phyloP scores from a whole-genome alignment of 2,888 invertebrate species.

The Drosophila formosana region DNA sequence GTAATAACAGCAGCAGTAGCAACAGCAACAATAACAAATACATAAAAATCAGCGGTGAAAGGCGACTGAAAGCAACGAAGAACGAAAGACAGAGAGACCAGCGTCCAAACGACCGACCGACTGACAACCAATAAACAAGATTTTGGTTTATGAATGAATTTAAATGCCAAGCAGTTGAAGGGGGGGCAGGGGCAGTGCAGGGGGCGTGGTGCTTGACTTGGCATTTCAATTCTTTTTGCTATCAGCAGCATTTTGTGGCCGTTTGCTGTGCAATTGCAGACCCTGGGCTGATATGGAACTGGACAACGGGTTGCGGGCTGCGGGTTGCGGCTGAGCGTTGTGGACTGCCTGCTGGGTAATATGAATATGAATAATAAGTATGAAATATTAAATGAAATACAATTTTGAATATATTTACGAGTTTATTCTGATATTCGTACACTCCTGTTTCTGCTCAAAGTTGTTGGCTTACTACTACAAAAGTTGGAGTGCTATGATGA shows the following conservation, averaged over 20 bases:
- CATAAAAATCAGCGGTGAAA: constrained; percentile 58
- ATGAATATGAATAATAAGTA: constrained; percentile 38
- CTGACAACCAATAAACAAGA: constrained; percentile 72
- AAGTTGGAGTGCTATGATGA: not conserved
- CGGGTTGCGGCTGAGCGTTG: not conserved
- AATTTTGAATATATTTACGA: constrained; percentile 44
- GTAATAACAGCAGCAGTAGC: constrained; percentile 16
- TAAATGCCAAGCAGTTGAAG: constrained; percentile 44
- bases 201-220: constrained; percentile 37
- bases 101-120: constrained; percentile 11
- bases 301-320: not conserved
- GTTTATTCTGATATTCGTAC: constrained; percentile 18
- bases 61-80: constrained; percentile 47
- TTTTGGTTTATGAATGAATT: constrained; percentile 76
- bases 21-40: constrained; percentile 16
- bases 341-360: constrained; percentile 11
- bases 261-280: constrained; percentile 25
- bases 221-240: constrained; percentile 62
- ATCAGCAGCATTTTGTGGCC: constrained; percentile 58
- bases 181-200: not conserved
- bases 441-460: constrained; percentile 3
- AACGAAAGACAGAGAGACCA: constrained; percentile 10
- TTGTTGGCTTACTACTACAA: not conserved
- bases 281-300: constrained; percentile 2
- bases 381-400: constrained; percentile 19